Base-by-base conservation (phyloP, 2,888 invertebrate genomes). In the Plebejus argus region DNA sequence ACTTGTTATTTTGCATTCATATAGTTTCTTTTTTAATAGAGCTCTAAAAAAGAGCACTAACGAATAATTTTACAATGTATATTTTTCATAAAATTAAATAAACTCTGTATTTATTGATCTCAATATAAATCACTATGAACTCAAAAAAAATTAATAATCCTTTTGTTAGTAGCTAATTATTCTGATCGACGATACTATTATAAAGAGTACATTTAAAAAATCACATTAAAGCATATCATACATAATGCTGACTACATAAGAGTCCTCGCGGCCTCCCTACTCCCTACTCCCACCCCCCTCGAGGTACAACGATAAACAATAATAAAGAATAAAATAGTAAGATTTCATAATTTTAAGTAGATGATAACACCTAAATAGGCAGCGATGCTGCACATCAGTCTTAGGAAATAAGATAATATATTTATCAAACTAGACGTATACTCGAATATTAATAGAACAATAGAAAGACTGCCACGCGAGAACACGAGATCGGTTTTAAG, bases 191-290 rank as follows among this genome's bases (percentile, higher is more conserved):
- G 92, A 92, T 90, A 91, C 92, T 94, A 94, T 90, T 92, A 93
- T 93, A 92, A 93, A 90, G 94, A 94, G 94, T 94, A 94, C 94
- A 93, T 93, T 92, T 91, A 92, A 93, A 93, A 94, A 94, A 94
- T 94, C 94, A 94, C 94, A 94, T 93, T 94, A 93, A 94, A 94
- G 94, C 94, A 94, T 94, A 28, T 2, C 2, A 94, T 93, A 93
- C 91, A 94, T 94, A 94, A 93, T 94, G 93, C 93, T 94, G 94
- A 94, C 94, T 94, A 94, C 94, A 93, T 91, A 92, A 89, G 87
- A 83, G 88, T 91, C 91, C 91, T 90, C 87, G 90, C 93, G 92
- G 93, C 93, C 93, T 84, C 90, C 83, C 86, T 86, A 83, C 93
- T 84, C 90, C 83, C 86, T 86, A 83, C 84, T 76, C 78, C 81